Base-by-base conservation (phyloP, 2,797 vertebrate species). In the Numenius phaeopus region DNA sequence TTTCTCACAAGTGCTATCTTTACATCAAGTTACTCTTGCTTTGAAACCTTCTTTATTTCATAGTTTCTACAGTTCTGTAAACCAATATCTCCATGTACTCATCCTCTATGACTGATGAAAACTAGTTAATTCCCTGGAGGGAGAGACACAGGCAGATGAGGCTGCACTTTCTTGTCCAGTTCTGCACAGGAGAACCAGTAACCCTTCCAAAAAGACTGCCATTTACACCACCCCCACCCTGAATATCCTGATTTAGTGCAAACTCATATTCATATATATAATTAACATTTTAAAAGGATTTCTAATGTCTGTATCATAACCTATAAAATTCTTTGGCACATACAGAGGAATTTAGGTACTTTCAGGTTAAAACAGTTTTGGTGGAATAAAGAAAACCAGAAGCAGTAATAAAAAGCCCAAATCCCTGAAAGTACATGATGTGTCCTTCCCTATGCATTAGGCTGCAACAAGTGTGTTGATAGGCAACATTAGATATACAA, bases 371-470 rank as follows among this genome's bases (percentile, higher is more conserved):
- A 97, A 71, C 8, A 54, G n/a, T 83, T 92, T 61, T 67, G 79
- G 55, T 39, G 50, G 65, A 93, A 92, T 58, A 85, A 87, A 83
- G 64, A 89, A 90, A 96, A 91, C 47, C 34, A 76, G 46, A 88
- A 78, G 27, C 50, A 64, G 26, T 69, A 89, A 69, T 76, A 78
- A 83, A 84, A 89, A 89, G 32, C 55, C 50, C 57, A 87, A 57
- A 91, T 82, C 52, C 34, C 81, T 86, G 30, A 78, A 89, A 94
- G 54, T 24, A 46, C 47, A 61, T 2, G 3, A 17, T 27, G 5
- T 69, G 47, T 73, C 40, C 81, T 89, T 87, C 87, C 19, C 16
- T 5, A 9, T 32, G 50, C 20, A 66, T 85, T 69, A 70, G 72
- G 58, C 69, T 92, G 65, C 62, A 88, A 69, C 34, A 89, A 87